These are phyloP conservation scores for Kryphioiulus occultus DNA, from an alignment of 2,888 invertebrate genomes.

Conservation along the genomic window DNA sequence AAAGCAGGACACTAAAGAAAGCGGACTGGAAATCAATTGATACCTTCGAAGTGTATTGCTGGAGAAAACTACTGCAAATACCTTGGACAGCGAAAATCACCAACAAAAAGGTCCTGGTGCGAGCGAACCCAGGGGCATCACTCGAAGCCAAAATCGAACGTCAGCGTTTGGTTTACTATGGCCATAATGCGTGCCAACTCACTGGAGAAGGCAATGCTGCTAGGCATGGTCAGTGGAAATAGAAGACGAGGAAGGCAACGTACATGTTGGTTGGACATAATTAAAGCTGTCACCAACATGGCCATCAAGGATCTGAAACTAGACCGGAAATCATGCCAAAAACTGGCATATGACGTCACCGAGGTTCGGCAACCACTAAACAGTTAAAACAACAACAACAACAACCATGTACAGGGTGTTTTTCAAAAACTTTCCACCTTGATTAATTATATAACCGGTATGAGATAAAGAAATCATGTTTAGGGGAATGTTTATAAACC, in stretches of 20 bases:
- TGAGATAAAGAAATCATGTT: too few relatives aligned
- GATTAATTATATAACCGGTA: too few relatives aligned
- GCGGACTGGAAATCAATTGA: too few relatives aligned
- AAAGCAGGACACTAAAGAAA: too few relatives aligned
- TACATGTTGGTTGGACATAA: not conserved
- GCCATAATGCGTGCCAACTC: not conserved
- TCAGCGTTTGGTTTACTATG: not conserved
- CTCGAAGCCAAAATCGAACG: not conserved
- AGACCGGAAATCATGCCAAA: not conserved
- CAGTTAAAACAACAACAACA: not conserved
- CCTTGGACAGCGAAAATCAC: not conserved
- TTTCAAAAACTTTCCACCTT: too few relatives aligned
- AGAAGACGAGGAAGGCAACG: not conserved
- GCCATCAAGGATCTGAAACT: not conserved
- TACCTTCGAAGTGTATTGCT: not conserved
- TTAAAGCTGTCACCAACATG: not conserved
- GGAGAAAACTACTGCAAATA: not conserved
- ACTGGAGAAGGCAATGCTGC: not conserved
- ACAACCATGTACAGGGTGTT: too few relatives aligned
- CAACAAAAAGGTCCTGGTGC: not conserved
- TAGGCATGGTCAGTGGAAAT: too few relatives aligned
- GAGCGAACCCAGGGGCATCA: not conserved
- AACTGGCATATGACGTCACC: not conserved
- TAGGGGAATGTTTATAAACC: too few relatives aligned
- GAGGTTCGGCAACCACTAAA: not conserved